phyloP scores from a whole-genome alignment of 1,140 invertebrate species.

The Pristionchus pacificus region DNA sequence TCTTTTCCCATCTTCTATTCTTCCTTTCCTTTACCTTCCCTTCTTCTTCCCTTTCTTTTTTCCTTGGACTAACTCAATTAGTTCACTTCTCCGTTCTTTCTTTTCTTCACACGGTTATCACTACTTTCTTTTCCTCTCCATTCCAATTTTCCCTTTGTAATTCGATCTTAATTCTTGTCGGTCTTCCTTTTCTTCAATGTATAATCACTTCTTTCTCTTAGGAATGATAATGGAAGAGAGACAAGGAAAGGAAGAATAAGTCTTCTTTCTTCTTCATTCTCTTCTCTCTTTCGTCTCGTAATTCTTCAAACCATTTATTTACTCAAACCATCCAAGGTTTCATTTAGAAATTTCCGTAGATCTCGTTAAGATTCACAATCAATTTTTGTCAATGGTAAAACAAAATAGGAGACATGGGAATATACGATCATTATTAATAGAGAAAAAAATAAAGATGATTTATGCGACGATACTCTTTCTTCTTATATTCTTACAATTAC shows the following conservation, averaged over 20 bases:
- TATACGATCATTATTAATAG: too few species aligned
- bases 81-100: conserved; percentile 7
- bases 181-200: not conserved
- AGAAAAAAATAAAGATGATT: too few species aligned
- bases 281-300: too few species aligned
- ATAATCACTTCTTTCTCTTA: not conserved
- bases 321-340: too few species aligned
- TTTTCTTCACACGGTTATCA: conserved; percentile 5
- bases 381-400: too few species aligned
- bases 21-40: not conserved
- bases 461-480: too few species aligned
- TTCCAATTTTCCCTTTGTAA: conserved; percentile 1
- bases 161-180: not conserved
- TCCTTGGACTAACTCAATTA: conserved; percentile 2
- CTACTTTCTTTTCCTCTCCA: not conserved
- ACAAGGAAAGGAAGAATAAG: not conserved
- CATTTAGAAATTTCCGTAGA: too few species aligned
- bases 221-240: not conserved
- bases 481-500: too few species aligned
- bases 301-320: too few species aligned
- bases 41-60: not conserved
- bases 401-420: too few species aligned
- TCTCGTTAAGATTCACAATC: too few species aligned
- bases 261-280: conserved; percentile 2
- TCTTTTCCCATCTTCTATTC: conserved; percentile 1